Evolutionary conservation across 2,113 vertebrate genomes (phyloP).

Genomic region (Pelecanus crispus): DNA sequence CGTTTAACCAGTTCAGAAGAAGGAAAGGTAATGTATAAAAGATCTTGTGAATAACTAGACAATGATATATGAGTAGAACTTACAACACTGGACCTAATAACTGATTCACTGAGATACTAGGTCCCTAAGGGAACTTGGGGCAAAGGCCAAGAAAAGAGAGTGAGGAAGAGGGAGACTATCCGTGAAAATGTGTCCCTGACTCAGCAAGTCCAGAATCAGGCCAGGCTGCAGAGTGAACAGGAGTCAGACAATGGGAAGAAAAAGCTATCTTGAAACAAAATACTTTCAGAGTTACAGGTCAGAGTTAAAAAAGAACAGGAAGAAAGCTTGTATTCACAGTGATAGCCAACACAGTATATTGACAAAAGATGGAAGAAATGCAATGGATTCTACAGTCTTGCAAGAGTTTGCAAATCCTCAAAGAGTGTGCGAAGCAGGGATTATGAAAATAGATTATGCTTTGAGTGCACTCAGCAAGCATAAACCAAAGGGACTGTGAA

Average conservation of each 20-base stretch:
- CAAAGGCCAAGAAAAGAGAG: not conserved
- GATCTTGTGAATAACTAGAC: not conserved
- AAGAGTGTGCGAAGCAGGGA: not conserved
- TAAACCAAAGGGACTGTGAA: not conserved
- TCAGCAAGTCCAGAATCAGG: not conserved
- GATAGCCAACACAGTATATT: not conserved
- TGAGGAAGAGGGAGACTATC: not conserved
- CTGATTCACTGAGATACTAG: not conserved
- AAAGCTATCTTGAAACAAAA: not conserved
- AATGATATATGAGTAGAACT: not conserved
- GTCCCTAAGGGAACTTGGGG: not conserved
- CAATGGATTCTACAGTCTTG: not conserved
- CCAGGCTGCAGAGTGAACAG: not conserved
- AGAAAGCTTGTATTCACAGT: not conserved
- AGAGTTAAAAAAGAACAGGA: not conserved
- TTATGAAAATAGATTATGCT: constrained; percentile 27
- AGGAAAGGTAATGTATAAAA: not conserved
- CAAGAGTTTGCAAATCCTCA: constrained; percentile 2
- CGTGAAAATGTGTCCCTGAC: not conserved
- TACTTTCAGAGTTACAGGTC: not conserved
- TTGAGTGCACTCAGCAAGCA: not conserved
- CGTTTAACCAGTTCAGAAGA: not conserved
- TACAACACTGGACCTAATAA: not conserved
- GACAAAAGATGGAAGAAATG: not conserved
- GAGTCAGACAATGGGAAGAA: not conserved